Evolutionary conservation across 30 jellyfish, hydroid and myxozoan genomes (phyloP), one percentile per base, ranked within the genome.

Genomic region (Chrysaora quinquecirrha): DNA sequence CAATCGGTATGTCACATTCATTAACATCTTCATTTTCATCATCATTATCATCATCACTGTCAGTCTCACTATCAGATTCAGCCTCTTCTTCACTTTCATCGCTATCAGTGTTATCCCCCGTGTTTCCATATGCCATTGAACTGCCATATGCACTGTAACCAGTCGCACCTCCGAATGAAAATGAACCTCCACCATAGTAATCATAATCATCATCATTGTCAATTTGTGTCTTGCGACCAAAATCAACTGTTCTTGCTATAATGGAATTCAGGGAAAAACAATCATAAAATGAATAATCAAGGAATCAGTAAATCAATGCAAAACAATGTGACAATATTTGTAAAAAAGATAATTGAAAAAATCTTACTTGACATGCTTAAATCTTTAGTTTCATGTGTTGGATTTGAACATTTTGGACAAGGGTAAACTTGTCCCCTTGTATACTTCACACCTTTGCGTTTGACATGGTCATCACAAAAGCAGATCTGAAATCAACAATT

Each of bases 321-420:
- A 14, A 38, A 3, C 54, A 38, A 38, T 6, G 11, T 38, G 54
- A 3, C 54, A 38, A 14, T 6, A 3, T 3, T 38, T 38, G 54
- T 6, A 38, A 14, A 3, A 38, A 38, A 38, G 54, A 14, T 38
- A 14, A 14, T 38, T 3, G 14, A 38, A 52, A 25, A 52, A 52
- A 47, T 4, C 93, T 90, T 76, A 93, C 98, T 93, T 27, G 98
- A 93, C 97, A 93, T 87, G 82, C 97, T 86, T 30, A 93, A 76
- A 18, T 93, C 96, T 30, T 93, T 93, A 4, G 98, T 93, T 70
- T 93, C 98, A 61, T 76, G 89, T 22, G 97, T 93, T 20, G 93
- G 96, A 38, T 69, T 80, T 21, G 90, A 87, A 81, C 98, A 93
- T 71, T 93, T 93, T 80, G 98, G 98, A 56, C 98, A 93, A 1